phyloP scores from a whole-genome alignment of 2,888 invertebrate genomes.

The Arrhopalites spinosus region DNA sequence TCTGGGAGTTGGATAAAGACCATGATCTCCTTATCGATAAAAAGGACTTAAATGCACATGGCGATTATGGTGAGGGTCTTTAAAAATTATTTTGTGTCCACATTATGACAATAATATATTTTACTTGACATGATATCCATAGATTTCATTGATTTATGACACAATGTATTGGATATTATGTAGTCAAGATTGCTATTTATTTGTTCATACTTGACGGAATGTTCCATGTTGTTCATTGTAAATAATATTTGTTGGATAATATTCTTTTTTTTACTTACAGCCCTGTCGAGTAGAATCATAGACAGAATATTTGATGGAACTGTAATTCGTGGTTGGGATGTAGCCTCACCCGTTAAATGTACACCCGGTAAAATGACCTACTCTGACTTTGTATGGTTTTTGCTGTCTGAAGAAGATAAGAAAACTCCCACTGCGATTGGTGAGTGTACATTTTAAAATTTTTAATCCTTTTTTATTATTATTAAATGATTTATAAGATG shows the following conservation, averaged over 20 bases:
- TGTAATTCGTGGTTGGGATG: constrained; percentile 77
- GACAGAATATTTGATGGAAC: constrained; percentile 97
- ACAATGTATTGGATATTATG: background rate
- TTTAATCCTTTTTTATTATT: no score
- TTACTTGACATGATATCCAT: no score
- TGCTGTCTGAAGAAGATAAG: constrained; percentile 98
- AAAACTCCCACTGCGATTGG: constrained; percentile 86
- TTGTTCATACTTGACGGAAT: constrained; percentile 4
- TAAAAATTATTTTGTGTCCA: no score
- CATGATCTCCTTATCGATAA: constrained; percentile 96
- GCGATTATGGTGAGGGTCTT: constrained; percentile 84
- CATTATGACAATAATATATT: no score
- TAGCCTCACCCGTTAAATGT: constrained; percentile 58
- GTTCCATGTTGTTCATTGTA: background rate
- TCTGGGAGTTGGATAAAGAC: constrained; percentile 99
- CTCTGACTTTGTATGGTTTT: constrained; percentile 98
- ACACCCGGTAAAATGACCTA: constrained; percentile 82
- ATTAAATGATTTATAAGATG: background rate
- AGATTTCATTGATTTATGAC: no score
- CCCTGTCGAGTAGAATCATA: constrained; percentile 93
- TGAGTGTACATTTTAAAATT: constrained; percentile 12
- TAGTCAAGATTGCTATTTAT: background rate
- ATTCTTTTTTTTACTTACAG: constrained; percentile 62
- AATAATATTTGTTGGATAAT: background rate
- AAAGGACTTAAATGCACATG: constrained; percentile 90